A percentile compares a stretch with the other conserved stretches of the same genome.
Conservation (phyloP, 2,888 invertebrate genomes). For the Drosophila rubida region DNA sequence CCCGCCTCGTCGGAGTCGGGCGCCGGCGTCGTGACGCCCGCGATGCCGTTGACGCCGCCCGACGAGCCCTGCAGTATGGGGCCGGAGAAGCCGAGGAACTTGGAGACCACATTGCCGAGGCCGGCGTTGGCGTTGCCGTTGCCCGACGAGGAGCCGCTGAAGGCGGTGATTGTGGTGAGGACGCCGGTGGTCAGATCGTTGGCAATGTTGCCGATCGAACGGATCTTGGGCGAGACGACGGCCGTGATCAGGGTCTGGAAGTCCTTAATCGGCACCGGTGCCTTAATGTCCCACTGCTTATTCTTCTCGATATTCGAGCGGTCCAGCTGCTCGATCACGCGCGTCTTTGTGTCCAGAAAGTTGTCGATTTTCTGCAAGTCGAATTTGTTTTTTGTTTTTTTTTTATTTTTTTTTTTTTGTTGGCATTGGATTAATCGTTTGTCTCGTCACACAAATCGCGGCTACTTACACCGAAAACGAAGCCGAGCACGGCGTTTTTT, state of each 20-base stretch:
- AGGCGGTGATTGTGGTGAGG: conserved; percentile 86
- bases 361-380: conserved; percentile 91
- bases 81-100: conserved; percentile 84
- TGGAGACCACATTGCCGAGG: conserved; percentile 84
- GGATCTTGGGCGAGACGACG: conserved; percentile 90
- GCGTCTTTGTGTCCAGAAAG: conserved; percentile 92
- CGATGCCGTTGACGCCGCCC: conserved; percentile 74
- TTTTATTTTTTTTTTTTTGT: too few relatives aligned
- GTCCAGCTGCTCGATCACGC: conserved; percentile 89
- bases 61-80: conserved; percentile 85
- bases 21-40: conserved; percentile 76
- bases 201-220: conserved; percentile 89
- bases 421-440: too few relatives aligned
- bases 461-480: conserved; percentile 92
- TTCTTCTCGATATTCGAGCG: conserved; percentile 91
- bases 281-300: conserved; percentile 90
- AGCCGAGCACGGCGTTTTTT: conserved; percentile 92
- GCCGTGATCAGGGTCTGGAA: conserved; percentile 89
- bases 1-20: conserved; percentile 84
- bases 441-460: too few relatives aligned
- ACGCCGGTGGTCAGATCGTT: conserved; percentile 87
- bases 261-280: conserved; percentile 87
- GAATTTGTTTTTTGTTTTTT: not conserved
- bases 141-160: conserved; percentile 85
- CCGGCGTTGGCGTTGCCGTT: conserved; percentile 84